These are phyloP conservation scores for Cryptocephalus moraei DNA, from an alignment of 2,888 invertebrate genomes.

Conservation along the genomic window DNA sequence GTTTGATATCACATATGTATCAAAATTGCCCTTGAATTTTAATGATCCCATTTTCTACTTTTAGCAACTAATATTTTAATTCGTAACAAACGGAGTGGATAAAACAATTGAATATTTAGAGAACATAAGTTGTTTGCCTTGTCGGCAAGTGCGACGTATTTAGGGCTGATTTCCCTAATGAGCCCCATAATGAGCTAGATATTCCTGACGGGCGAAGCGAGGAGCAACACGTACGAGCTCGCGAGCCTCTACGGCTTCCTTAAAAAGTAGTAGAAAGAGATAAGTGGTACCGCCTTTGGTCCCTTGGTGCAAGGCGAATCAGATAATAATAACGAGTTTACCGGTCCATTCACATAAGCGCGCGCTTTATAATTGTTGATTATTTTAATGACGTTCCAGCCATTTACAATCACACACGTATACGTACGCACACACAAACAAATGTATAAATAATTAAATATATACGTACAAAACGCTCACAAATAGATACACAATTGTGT, in stretches of 20 bases:
- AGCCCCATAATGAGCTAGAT: constrained; percentile 16
- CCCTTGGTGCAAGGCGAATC: constrained; percentile 25
- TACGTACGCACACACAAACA: no score
- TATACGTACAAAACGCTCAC: constrained; percentile 28
- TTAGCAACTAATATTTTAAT: no score
- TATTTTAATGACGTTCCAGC: constrained; percentile 36
- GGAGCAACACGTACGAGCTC: background rate
- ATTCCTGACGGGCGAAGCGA: background rate
- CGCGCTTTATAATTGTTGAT: constrained; percentile 36
- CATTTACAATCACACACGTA: constrained; percentile 30
- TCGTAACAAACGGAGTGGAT: no score
- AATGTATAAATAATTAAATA: no score
- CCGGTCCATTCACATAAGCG: constrained; percentile 22
- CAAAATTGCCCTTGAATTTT: no score
- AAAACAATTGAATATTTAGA: no score
- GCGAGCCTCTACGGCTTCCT: constrained; percentile 18
- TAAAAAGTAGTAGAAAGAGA: constrained; percentile 21
- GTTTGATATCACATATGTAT: no score
- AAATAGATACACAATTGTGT: constrained; percentile 37
- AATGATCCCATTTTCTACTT: no score
- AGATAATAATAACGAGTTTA: constrained; percentile 30
- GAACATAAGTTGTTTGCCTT: no score
- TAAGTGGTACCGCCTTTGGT: constrained; percentile 25
- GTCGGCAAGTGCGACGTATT: no score
- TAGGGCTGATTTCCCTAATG: constrained; percentile 7